Conservation (phyloP, 2,797 vertebrate genomes). For the Manis javanica region DNA sequence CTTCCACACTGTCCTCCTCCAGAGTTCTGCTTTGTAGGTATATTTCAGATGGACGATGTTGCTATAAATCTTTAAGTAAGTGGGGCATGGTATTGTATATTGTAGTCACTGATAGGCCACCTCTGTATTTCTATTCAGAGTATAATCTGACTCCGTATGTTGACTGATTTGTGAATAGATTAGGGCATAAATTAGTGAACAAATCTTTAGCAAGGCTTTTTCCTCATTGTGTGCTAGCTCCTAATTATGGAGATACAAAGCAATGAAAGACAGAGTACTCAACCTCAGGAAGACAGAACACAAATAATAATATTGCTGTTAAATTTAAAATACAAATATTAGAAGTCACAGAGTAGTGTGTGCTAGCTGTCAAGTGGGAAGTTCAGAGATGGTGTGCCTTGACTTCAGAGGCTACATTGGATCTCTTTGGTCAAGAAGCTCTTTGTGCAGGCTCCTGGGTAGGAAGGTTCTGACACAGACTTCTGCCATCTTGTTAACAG, state of each 20-base stretch:
- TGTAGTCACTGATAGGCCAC: not conserved
- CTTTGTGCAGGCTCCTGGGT: not conserved
- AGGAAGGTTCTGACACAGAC: not conserved
- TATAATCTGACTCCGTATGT: not conserved
- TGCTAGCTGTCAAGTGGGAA: not conserved
- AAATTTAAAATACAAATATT: not conserved
- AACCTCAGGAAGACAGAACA: not conserved
- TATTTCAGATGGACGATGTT: not conserved
- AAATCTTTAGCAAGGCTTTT: not conserved
- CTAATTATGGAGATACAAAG: not conserved
- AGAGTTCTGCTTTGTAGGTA: not conserved
- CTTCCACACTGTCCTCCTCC: not conserved
- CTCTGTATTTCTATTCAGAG: not conserved
- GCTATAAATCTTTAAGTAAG: slow-evolving; percentile 22
- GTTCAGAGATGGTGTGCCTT: not conserved
- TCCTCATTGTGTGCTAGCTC: not conserved
- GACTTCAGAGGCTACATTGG: not conserved
- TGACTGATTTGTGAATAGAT: not conserved
- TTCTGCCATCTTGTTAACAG: not conserved
- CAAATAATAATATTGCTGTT: not conserved
- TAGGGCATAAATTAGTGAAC: not conserved
- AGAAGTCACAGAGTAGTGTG: not conserved
- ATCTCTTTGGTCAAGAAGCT: not conserved
- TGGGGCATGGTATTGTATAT: not conserved
- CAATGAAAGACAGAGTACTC: not conserved